Conservation (phyloP, 2,797 vertebrate genomes). For the Melanotaenia boesemani region DNA sequence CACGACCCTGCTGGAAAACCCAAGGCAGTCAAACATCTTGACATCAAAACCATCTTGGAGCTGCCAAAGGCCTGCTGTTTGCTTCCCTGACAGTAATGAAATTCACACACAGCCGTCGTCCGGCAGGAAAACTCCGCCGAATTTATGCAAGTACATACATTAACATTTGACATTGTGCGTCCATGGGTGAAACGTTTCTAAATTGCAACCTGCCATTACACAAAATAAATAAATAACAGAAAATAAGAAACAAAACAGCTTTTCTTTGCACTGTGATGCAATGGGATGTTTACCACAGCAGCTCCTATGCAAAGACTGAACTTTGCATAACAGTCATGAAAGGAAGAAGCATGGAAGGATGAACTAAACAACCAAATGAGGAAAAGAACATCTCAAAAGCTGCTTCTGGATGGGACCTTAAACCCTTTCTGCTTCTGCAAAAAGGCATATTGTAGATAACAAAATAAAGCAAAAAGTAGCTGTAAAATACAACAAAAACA, state of each 20-base stretch:
- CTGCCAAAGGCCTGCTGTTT: conserved; percentile 60
- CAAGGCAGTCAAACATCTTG: conserved; percentile 32
- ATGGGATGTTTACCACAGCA: conserved; percentile 1
- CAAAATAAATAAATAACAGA: conserved; percentile 42
- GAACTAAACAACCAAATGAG: not conserved
- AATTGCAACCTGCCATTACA: conserved; percentile 59
- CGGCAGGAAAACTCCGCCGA: conserved; percentile 31
- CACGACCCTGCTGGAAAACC: conserved; percentile 45
- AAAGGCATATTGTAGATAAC: not conserved
- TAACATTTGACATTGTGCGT: conserved; percentile 70
- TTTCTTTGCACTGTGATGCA: not conserved
- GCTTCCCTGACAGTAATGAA: conserved; percentile 65
- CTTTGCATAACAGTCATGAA: not conserved
- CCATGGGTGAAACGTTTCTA: conserved; percentile 64
- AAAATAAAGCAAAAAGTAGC: not conserved
- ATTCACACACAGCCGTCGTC: conserved; percentile 58
- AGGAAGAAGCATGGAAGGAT: not conserved
- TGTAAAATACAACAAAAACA: not conserved
- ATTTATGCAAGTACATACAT: conserved; percentile 62
- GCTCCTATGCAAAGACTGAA: not conserved
- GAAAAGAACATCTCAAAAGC: not conserved
- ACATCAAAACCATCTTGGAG: conserved; percentile 70
- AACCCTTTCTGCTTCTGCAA: not conserved
- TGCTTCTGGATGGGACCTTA: not conserved
- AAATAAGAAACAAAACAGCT: conserved; percentile 29